Conservation (phyloP, 1,140 invertebrate species). For the Portunus trituberculatus region DNA sequence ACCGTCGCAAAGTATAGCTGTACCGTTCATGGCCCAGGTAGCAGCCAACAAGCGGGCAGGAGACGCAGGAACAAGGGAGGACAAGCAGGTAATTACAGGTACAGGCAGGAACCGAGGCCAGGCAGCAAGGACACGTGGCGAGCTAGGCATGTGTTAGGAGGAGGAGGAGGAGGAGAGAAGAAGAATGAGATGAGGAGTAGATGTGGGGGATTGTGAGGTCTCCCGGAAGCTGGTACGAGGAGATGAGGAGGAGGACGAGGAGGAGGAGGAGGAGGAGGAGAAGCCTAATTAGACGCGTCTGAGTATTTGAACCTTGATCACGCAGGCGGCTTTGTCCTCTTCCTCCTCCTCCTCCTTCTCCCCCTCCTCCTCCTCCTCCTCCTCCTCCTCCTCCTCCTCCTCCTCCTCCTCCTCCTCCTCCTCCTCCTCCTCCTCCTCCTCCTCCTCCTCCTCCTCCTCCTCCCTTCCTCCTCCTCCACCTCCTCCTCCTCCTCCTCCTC, state of each 20-base stretch:
- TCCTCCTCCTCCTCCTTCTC: not conserved
- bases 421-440: not conserved
- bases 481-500: not conserved
- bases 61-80: too few relatives aligned
- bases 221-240: not conserved
- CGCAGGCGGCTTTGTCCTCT: not conserved
- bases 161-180: not conserved
- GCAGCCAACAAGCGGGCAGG: too few relatives aligned
- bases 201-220: not conserved
- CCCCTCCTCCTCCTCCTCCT: not conserved
- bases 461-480: not conserved
- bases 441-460: not conserved
- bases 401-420: too few relatives aligned
- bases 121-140: too few relatives aligned
- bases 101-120: too few relatives aligned
- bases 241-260: too few relatives aligned
- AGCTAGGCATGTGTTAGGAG: too few relatives aligned
- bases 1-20: too few relatives aligned
- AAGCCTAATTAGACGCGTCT: not conserved
- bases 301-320: slow-evolving; percentile 30
- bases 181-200: not conserved
- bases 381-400: not conserved
- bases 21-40: too few relatives aligned
- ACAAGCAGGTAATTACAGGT: too few relatives aligned
- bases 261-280: not conserved